phyloP scores from a whole-genome alignment of 2,797 vertebrate species.

The Florisuga fusca region DNA sequence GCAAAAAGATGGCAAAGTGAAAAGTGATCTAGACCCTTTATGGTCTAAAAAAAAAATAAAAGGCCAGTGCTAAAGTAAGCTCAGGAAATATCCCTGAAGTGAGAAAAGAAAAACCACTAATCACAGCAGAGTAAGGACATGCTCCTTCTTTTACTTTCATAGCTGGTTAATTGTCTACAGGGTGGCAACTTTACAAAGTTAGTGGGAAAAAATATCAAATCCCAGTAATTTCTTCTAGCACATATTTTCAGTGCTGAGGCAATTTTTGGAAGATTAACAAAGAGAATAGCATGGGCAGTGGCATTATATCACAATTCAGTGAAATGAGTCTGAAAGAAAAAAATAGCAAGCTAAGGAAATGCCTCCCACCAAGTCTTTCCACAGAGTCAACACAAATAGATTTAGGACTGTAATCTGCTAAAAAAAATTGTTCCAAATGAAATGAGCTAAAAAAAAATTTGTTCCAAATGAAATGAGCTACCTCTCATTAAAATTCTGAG shows the following conservation, averaged over 20 bases:
- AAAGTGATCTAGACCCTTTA: constrained; percentile 28
- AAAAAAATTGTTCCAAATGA: neutral
- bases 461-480: neutral
- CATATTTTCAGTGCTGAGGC: neutral
- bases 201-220: constrained; percentile 33
- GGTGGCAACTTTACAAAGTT: neutral
- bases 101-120: constrained; percentile 34
- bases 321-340: neutral
- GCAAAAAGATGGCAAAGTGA: constrained; percentile 55
- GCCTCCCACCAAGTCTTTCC: neutral
- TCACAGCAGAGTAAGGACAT: neutral
- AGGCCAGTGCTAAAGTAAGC: constrained; percentile 32
- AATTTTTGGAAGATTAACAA: constrained; percentile 31
- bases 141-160: neutral
- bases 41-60: constrained; percentile 62
- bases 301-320: constrained; percentile 2
- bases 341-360: constrained; percentile 3
- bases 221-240: constrained; percentile 8
- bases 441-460: neutral
- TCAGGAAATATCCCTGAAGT: constrained; percentile 60
- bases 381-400: neutral
- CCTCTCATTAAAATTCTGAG: neutral
- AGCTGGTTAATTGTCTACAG: constrained; percentile 54
- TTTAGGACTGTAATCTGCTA: neutral
- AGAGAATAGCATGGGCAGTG: constrained; percentile 16